Percentiles rank a stretch among this genome's conserved stretches.
These are phyloP conservation scores for Halocynthia aurantium DNA, from an alignment of 23 tunicate genomes.

Conservation along the genomic window DNA sequence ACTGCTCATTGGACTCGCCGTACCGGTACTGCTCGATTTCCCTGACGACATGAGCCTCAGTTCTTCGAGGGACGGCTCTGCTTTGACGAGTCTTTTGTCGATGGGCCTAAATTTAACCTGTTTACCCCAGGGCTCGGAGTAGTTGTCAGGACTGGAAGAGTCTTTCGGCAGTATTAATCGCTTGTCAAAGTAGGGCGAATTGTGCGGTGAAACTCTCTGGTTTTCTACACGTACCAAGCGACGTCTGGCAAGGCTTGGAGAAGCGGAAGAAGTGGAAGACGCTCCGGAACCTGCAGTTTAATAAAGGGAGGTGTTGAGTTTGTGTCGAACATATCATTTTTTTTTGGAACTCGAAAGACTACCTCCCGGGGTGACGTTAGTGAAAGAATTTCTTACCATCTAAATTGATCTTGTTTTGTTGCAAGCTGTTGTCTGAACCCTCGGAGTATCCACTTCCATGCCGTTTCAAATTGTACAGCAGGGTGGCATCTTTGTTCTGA, in stretches of 20 bases:
- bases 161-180: slow-evolving; percentile 59
- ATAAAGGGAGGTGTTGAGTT: no score
- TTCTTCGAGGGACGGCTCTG: slow-evolving; percentile 76
- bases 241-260: slow-evolving; percentile 47
- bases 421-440: no score
- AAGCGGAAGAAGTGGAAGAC: slow-evolving; percentile 61
- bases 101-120: slow-evolving; percentile 20
- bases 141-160: neutral
- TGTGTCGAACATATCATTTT: no score
- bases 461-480: slow-evolving; percentile 18
- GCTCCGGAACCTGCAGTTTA: slow-evolving; percentile 15
- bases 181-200: slow-evolving; percentile 55
- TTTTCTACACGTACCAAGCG: slow-evolving; percentile 33
- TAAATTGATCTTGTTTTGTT: no score
- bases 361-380: neutral
- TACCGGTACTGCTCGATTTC: slow-evolving; percentile 30
- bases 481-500: slow-evolving; percentile 25
- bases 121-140: slow-evolving; percentile 17
- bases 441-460: neutral
- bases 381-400: no score
- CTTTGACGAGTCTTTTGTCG: slow-evolving; percentile 76
- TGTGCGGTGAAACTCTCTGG: slow-evolving; percentile 34
- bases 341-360: neutral
- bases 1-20: slow-evolving; percentile 58
- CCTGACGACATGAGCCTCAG: slow-evolving; percentile 29